phyloP scores from a whole-genome alignment of 2,113 vertebrate species.

The Trichomycterus rosablanca region DNA sequence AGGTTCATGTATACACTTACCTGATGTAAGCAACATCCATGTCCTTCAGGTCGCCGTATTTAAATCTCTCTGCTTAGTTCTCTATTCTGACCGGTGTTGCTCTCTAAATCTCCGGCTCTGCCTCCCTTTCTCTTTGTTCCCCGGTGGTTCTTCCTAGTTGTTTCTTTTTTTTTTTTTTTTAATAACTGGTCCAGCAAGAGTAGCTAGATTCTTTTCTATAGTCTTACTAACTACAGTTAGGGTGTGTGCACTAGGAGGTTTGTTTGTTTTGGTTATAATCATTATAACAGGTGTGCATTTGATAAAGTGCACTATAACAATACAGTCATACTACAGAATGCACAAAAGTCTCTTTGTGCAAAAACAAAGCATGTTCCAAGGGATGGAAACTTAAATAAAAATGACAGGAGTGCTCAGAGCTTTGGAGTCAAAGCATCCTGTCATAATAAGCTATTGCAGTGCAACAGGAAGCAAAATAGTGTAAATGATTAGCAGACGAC shows the following conservation, averaged over 20 bases:
- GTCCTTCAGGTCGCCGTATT: too few relatives aligned
- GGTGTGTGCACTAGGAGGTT: conserved; percentile 20
- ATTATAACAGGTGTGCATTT: background rate
- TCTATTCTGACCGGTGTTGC: too few relatives aligned
- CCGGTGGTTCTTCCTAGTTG: conserved; percentile 43
- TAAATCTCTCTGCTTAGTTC: too few relatives aligned
- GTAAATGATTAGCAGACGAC: background rate
- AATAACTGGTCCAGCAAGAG: conserved; percentile 61
- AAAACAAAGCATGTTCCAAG: background rate
- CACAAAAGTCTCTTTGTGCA: background rate
- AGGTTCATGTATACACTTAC: too few relatives aligned
- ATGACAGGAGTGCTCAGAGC: too few relatives aligned
- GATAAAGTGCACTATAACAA: background rate
- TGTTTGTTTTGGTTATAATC: background rate
- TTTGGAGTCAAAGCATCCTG: too few relatives aligned
- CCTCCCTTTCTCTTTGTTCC: conserved; percentile 46
- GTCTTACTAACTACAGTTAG: conserved; percentile 4
- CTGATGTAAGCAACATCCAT: too few relatives aligned
- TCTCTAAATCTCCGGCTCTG: conserved; percentile 37
- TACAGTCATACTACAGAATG: background rate
- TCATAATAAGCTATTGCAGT: background rate
- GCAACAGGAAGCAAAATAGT: background rate
- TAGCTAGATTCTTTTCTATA: conserved; percentile 57
- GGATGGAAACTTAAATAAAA: background rate
- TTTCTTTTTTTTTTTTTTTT: conserved; percentile 43